Conservation (phyloP, 1,140 invertebrate species). For the Wiebesia pumilae region DNA sequence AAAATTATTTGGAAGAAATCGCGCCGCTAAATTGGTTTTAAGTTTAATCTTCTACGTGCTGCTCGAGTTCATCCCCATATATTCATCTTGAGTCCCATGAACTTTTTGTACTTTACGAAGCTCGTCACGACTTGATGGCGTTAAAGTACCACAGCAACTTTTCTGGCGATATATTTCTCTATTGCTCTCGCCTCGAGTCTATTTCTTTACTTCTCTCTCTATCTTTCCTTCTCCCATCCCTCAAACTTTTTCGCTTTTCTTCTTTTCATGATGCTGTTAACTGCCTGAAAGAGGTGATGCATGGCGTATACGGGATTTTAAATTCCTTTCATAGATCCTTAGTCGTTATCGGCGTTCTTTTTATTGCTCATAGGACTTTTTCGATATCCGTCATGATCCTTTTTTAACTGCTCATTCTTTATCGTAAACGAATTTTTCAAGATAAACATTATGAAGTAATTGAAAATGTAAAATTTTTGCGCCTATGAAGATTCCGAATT, state of each 20-base stretch:
- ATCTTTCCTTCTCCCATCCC: conserved; percentile 1
- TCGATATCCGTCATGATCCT: background rate
- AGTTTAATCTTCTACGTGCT: background rate
- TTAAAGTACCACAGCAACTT: conserved; percentile 35
- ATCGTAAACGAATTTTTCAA: background rate
- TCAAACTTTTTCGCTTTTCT: background rate
- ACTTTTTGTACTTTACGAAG: conserved; percentile 27
- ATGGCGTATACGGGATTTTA: conserved; percentile 8
- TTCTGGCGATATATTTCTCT: conserved; percentile 26
- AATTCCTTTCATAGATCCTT: conserved; percentile 7
- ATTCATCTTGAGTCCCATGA: background rate
- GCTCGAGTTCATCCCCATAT: background rate
- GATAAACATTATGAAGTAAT: background rate
- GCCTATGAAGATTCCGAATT: background rate
- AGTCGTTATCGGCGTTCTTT: background rate
- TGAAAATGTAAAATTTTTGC: background rate
- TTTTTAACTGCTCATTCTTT: background rate
- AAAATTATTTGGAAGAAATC: background rate
- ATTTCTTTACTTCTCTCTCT: conserved; percentile 26
- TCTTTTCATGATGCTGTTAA: conserved; percentile 12
- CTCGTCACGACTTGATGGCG: conserved; percentile 31
- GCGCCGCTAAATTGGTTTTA: conserved; percentile 19
- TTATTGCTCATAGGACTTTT: background rate
- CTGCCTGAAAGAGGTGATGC: background rate
- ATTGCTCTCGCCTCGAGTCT: background rate